Evolutionary conservation across 2,797 vertebrate species (phyloP).

Genomic region (Buceros bicornis): DNA sequence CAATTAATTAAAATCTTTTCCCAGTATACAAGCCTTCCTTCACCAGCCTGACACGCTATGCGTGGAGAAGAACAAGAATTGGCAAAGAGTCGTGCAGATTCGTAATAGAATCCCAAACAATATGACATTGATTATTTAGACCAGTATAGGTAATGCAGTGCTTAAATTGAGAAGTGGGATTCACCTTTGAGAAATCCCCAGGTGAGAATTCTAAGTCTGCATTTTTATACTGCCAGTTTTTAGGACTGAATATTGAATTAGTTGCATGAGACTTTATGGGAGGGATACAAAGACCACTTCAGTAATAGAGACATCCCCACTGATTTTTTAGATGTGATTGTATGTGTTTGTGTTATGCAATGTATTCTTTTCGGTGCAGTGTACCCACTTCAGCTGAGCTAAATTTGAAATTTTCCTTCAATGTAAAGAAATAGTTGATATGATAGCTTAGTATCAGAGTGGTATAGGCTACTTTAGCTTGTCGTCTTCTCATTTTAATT

Average conservation of each 20-base stretch:
- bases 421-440: neutral
- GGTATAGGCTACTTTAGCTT: neutral
- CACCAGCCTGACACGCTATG: slow-evolving; percentile 42
- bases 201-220: slow-evolving; percentile 15
- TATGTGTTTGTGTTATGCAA: neutral
- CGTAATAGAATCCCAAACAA: slow-evolving; percentile 47
- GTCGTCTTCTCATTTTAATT: neutral
- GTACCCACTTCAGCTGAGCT: neutral
- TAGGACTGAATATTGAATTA: neutral
- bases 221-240: neutral
- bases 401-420: neutral
- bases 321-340: neutral
- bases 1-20: slow-evolving; percentile 78
- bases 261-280: neutral
- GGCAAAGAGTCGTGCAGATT: slow-evolving; percentile 35
- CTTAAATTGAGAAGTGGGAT: slow-evolving; percentile 27
- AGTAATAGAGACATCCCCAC: neutral
- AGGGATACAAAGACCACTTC: neutral
- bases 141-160: neutral
- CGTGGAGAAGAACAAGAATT: slow-evolving; percentile 43
- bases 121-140: slow-evolving; percentile 28
- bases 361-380: neutral
- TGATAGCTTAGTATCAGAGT: neutral
- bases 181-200: neutral
- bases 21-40: slow-evolving; percentile 53